phyloP scores from a whole-genome alignment of 2,797 vertebrate genomes.

The Allobates femoralis region DNA sequence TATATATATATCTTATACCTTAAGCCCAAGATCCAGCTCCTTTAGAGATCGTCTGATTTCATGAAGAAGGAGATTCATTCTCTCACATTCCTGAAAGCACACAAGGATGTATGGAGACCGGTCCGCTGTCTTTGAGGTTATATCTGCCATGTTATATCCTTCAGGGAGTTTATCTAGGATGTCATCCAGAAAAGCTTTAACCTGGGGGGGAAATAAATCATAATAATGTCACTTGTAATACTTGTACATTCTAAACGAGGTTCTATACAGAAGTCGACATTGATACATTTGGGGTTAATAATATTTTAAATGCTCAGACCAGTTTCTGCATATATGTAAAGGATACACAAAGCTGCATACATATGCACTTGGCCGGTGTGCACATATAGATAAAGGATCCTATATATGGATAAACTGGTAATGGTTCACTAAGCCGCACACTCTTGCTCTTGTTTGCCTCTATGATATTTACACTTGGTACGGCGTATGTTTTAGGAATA shows the following conservation, averaged over 20 bases:
- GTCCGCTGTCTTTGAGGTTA: constrained; percentile 80
- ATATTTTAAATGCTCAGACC: too few species aligned
- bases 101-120: constrained; percentile 79
- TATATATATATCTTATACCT: constrained; percentile 68
- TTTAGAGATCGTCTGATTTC: constrained; percentile 80
- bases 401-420: not conserved
- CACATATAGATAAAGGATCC: not conserved
- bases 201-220: constrained; percentile 67
- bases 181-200: constrained; percentile 79
- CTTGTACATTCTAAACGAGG: not conserved
- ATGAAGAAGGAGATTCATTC: constrained; percentile 77
- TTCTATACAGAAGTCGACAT: not conserved
- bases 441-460: not conserved
- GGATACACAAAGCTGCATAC: too few species aligned
- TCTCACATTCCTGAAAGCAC: constrained; percentile 85
- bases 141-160: constrained; percentile 82
- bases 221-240: not conserved
- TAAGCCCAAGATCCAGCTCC: constrained; percentile 82
- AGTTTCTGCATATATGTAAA: too few species aligned
- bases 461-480: not conserved
- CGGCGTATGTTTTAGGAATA: constrained; percentile 14
- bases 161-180: constrained; percentile 80
- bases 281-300: not conserved
- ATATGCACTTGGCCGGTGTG: too few species aligned
- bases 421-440: not conserved